Evolutionary conservation across 2,888 invertebrate species (phyloP), one percentile per base, ranked within the genome.

Genomic region (Ophion obscuratus): DNA sequence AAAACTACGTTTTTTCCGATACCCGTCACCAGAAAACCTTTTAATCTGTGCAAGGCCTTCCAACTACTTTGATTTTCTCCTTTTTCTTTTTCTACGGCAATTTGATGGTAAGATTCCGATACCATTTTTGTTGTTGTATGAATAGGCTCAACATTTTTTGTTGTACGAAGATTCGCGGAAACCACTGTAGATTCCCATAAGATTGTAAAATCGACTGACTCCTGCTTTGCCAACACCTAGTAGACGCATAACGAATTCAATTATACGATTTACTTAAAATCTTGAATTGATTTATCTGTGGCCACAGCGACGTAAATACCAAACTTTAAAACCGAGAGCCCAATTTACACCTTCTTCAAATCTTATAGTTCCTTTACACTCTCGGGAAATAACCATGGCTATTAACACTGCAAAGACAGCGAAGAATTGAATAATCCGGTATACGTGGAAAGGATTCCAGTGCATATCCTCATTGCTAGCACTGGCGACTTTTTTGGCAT

Each of bases 191-290:
- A 31, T 59, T 2, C 14, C 59, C n/a, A 59, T 59, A 59, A 17
- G n/a, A 6, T 20, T 20, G 11, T 20, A 20, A 59, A 59, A 59
- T 17, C 5, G 5, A 59, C 11, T 59, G 17, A 59, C 7, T 59
- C 59, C 20, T 59, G 7, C 17, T 59, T 20, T 17, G 17, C 5
- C 59, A 59, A 59, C 20, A 59, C n/a, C 59, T 6, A n/a, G 10
- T 31, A 40, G 74, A 62, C 61, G 73, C 62, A 64, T 78, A 10
- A 68, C 6, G 77, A 66, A 68, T 78, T 20, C 59, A 59, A 59
- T 17, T 6, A 6, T 17, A n/a, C 59, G 4, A 59, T 59, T 59
- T 2, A 59, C 11, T n/a, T n/a, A 9, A 59, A n/a, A 59, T n/a
- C 14, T 17, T 20, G 59, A 59, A 17, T 59, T 59, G 17, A 59